Conservation (phyloP, 2,113 vertebrate species). For the Megaleporinus macrocephalus region DNA sequence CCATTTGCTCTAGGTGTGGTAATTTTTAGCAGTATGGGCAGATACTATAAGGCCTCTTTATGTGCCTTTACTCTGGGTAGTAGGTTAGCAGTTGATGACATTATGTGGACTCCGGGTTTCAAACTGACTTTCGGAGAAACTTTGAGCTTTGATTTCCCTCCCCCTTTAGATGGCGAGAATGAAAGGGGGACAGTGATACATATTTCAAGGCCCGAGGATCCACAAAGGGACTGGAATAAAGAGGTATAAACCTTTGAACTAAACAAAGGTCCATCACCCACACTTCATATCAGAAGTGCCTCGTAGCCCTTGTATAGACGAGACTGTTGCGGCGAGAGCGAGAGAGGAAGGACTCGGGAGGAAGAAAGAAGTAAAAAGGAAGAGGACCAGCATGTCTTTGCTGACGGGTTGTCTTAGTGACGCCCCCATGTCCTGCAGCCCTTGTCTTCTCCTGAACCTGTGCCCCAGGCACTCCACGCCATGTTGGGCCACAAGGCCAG, state of each 20-base stretch:
- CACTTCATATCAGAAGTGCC: conserved; percentile 85
- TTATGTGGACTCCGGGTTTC: conserved; percentile 82
- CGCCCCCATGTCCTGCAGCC: conserved; percentile 78
- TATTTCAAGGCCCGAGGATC: conserved; percentile 96
- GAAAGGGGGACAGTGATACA: conserved; percentile 97
- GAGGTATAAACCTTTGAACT: conserved; percentile 97
- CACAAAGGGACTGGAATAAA: conserved; percentile 98
- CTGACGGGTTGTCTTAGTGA: conserved; percentile 77
- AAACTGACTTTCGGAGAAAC: conserved; percentile 86
- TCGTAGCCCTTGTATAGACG: conserved; percentile 78
- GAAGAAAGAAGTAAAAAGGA: conserved; percentile 61
- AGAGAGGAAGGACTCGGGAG: conserved; percentile 67
- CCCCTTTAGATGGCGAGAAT: conserved; percentile 90
- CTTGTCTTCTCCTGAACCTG: conserved; percentile 61
- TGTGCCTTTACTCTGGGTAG: conserved; percentile 60
- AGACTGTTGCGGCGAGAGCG: conserved; percentile 67
- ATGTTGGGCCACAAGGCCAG: conserved; percentile 73
- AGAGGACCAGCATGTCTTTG: conserved; percentile 79
- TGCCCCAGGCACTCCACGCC: conserved; percentile 77
- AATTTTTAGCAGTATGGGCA: not conserved
- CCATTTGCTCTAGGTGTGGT: not conserved
- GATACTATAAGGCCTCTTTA: conserved; percentile 1
- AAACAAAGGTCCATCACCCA: conserved; percentile 93
- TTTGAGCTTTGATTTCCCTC: conserved; percentile 88
- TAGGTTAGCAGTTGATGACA: conserved; percentile 79